Percentiles rank a stretch among this genome's conserved stretches.
Evolutionary conservation across 2,797 vertebrate genomes (phyloP).

Genomic region (Macrochelys suwanniensis): DNA sequence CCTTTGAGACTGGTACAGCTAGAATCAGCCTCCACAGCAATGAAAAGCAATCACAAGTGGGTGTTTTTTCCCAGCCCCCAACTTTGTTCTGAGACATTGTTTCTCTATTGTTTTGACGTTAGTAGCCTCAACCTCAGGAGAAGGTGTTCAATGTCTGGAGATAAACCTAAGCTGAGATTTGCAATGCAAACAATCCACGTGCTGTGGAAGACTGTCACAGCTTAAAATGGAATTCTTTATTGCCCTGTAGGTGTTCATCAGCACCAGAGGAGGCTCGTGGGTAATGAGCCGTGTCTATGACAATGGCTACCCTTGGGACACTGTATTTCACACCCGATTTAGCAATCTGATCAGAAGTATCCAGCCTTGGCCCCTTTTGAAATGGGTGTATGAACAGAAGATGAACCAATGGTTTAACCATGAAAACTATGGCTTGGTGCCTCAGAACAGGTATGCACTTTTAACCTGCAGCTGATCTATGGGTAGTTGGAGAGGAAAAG

Average conservation of each 20-base stretch:
- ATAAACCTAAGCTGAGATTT: not conserved
- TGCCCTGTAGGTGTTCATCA: conserved; percentile 85
- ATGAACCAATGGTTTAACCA: conserved; percentile 84
- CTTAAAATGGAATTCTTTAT: not conserved
- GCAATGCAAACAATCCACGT: not conserved
- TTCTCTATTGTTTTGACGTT: not conserved
- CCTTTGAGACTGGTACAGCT: not conserved
- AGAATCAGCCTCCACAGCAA: not conserved
- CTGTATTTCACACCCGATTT: conserved; percentile 74
- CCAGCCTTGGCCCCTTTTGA: conserved; percentile 77
- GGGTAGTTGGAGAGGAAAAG: not conserved
- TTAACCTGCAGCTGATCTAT: not conserved
- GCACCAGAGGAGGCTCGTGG: conserved; percentile 87
- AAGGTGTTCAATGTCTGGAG: not conserved
- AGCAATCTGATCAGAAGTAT: conserved; percentile 57
- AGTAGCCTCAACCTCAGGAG: not conserved
- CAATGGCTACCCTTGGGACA: conserved; percentile 85
- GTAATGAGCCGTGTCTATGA: conserved; percentile 80
- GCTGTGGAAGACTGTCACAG: not conserved
- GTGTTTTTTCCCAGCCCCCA: not conserved
- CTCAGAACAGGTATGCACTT: conserved; percentile 83
- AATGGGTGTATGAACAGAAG: conserved; percentile 78
- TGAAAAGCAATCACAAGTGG: not conserved
- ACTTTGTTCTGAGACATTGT: not conserved
- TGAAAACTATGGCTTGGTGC: conserved; percentile 84